These are phyloP conservation scores for Athene cunicularia DNA, from an alignment of 2,113 vertebrate genomes.

Conservation along the genomic window DNA sequence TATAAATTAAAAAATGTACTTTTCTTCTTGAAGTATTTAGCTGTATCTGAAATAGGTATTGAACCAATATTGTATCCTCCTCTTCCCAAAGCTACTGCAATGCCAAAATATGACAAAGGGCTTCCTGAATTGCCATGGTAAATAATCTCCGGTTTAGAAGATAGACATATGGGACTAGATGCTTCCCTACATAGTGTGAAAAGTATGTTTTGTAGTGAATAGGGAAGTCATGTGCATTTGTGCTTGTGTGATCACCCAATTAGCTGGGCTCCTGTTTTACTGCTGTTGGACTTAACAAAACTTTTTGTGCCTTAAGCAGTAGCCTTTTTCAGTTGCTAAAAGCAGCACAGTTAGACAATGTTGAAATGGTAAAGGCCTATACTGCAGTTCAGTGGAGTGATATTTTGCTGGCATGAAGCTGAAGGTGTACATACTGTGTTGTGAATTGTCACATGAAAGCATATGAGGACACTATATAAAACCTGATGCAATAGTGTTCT, in stretches of 20 bases:
- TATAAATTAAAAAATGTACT: rapidly evolving
- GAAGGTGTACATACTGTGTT: background rate
- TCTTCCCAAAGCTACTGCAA: background rate
- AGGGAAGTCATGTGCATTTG: background rate
- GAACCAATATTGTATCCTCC: rapidly evolving
- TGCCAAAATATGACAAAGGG: background rate
- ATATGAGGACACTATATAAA: background rate
- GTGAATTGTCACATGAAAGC: background rate
- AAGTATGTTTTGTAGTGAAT: background rate
- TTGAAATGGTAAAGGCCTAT: background rate
- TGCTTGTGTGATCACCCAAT: rapidly evolving
- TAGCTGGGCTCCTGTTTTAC: background rate
- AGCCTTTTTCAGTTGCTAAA: background rate
- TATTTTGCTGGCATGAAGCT: background rate
- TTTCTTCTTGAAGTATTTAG: background rate
- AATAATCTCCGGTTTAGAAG: background rate
- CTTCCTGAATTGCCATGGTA: background rate
- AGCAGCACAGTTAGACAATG: background rate
- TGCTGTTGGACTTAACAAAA: background rate
- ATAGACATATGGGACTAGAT: background rate
- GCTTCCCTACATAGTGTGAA: rapidly evolving
- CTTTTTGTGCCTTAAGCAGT: rapidly evolving
- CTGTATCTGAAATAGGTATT: background rate
- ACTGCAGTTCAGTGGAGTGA: background rate
- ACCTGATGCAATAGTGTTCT: rapidly evolving